Conservation (phyloP, 2,888 invertebrate genomes). For the Dermolepida albohirtum region DNA sequence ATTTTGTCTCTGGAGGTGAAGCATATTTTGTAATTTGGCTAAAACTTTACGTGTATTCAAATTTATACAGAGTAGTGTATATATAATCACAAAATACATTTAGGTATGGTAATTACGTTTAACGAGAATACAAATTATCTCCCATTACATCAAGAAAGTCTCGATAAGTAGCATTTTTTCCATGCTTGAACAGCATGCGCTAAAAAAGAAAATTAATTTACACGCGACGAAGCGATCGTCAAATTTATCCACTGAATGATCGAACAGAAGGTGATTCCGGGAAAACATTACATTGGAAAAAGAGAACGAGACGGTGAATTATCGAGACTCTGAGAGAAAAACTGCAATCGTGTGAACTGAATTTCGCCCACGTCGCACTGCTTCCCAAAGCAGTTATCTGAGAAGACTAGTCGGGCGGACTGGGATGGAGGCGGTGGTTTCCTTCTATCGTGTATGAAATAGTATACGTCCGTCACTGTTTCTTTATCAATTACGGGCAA, state of each 20-base stretch:
- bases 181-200: constrained; percentile 27
- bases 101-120: constrained; percentile 39
- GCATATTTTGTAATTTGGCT: too few relatives aligned
- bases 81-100: constrained; percentile 1
- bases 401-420: constrained; percentile 4
- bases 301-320: constrained; percentile 44
- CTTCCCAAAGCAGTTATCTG: constrained; percentile 36
- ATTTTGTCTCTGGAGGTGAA: too few relatives aligned
- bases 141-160: neutral
- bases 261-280: neutral
- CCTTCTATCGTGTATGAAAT: constrained; percentile 19
- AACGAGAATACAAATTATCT: constrained; percentile 44
- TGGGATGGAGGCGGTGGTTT: constrained; percentile 1
- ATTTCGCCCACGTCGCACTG: constrained; percentile 43
- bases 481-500: constrained; percentile 35
- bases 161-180: neutral
- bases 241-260: constrained; percentile 24
- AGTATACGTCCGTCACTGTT: constrained; percentile 43
- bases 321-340: constrained; percentile 44
- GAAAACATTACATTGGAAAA: neutral
- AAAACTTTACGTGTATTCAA: too few relatives aligned
- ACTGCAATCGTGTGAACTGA: constrained; percentile 42
- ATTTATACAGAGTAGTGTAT: too few relatives aligned
- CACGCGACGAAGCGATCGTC: constrained; percentile 47
- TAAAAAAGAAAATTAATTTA: constrained; percentile 50